Conservation (phyloP, 2,113 vertebrate species). For the Halcyon senegalensis region DNA sequence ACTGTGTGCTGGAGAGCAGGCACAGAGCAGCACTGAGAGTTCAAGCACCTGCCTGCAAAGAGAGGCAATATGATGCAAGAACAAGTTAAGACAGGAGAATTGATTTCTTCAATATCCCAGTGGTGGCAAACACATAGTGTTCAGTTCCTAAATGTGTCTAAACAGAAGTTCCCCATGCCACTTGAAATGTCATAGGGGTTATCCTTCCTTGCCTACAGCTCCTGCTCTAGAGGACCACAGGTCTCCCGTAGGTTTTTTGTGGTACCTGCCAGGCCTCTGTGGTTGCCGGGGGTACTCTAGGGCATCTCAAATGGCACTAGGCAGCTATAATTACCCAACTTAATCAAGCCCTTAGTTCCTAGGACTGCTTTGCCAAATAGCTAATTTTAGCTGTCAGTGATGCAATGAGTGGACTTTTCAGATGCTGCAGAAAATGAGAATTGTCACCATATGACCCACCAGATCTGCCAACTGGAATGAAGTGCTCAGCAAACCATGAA, state of each 20-base stretch:
- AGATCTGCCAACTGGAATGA: neutral
- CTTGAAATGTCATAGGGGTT: neutral
- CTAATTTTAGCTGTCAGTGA: conserved; percentile 54
- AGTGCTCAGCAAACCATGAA: neutral
- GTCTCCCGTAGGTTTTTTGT: neutral
- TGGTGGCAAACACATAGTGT: neutral
- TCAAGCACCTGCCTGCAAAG: neutral
- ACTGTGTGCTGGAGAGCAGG: neutral
- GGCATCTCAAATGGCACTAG: neutral
- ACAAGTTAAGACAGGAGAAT: neutral
- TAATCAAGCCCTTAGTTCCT: conserved; percentile 40
- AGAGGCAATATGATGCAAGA: neutral
- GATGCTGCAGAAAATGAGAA: conserved; percentile 40
- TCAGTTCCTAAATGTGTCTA: neutral
- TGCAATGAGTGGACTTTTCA: conserved; percentile 36
- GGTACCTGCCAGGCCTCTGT: neutral
- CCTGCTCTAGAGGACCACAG: neutral
- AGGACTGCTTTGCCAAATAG: conserved; percentile 38
- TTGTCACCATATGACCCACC: neutral
- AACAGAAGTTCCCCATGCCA: neutral
- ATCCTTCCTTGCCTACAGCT: neutral
- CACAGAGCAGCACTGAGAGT: neutral
- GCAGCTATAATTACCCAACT: conserved; percentile 43
- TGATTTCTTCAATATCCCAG: neutral
- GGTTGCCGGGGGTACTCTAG: neutral